phyloP scores from a whole-genome alignment of 2,888 invertebrate species.

The Nemurella pictetii region DNA sequence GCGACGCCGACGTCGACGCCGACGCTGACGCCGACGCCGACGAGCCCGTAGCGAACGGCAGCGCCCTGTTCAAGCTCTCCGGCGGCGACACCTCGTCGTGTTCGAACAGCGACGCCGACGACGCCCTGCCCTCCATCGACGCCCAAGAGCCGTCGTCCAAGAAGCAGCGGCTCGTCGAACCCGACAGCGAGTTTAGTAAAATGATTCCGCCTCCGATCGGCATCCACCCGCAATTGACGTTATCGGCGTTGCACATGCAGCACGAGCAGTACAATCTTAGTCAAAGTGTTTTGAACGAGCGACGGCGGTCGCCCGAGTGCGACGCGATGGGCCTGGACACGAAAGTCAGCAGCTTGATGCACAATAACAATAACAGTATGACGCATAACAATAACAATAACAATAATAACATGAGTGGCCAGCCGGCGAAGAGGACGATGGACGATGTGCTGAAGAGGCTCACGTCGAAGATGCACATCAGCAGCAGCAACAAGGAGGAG shows the following conservation, averaged over 20 bases:
- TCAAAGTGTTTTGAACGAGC: slow-evolving; percentile 44
- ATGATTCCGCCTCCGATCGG: slow-evolving; percentile 45
- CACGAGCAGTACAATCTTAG: slow-evolving; percentile 57
- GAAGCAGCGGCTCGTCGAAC: slow-evolving; percentile 50
- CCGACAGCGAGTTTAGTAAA: slow-evolving; percentile 47
- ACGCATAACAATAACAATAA: slow-evolving; percentile 57
- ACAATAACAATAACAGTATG: slow-evolving; percentile 46
- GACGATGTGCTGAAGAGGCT: slow-evolving; percentile 87
- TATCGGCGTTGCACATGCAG: slow-evolving; percentile 55
- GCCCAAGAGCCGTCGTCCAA: slow-evolving; percentile 51
- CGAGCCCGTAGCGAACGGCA: slow-evolving; percentile 51
- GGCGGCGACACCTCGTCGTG: slow-evolving; percentile 49
- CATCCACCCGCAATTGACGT: slow-evolving; percentile 20
- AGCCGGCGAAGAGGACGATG: slow-evolving; percentile 66
- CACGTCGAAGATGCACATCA: slow-evolving; percentile 83
- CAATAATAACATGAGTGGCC: slow-evolving; percentile 56
- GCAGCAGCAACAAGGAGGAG: slow-evolving; percentile 67
- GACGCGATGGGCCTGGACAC: slow-evolving; percentile 70
- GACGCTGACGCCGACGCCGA: slow-evolving; percentile 48
- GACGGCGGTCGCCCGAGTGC: slow-evolving; percentile 68
- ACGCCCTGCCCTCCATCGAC: slow-evolving; percentile 52
- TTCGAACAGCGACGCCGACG: slow-evolving; percentile 43
- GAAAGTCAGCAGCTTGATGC: slow-evolving; percentile 53
- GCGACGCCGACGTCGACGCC: slow-evolving; percentile 39
- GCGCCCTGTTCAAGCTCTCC: slow-evolving; percentile 52